Evolutionary conservation across 2,113 vertebrate species (phyloP).

Genomic region (Passer montanus): DNA sequence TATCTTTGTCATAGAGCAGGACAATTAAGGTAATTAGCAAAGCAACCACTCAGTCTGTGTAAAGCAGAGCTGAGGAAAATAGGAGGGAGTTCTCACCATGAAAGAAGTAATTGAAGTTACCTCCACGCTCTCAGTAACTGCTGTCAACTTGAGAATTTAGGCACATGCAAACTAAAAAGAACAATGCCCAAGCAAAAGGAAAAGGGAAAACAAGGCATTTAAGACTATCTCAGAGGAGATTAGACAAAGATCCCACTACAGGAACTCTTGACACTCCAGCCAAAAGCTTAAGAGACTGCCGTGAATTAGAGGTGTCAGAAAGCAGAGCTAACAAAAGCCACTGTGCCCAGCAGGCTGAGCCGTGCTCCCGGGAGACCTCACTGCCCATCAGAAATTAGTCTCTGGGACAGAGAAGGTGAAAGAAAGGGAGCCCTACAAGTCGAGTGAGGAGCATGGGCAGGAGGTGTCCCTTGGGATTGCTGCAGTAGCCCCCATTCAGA

Average conservation of each 20-base stretch:
- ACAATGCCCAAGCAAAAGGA: neutral
- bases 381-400: neutral
- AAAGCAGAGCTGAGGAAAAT: neutral
- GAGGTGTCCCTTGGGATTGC: neutral
- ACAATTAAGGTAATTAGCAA: neutral
- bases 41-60: neutral
- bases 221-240: slow-evolving; percentile 16
- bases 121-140: neutral
- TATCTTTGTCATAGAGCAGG: neutral
- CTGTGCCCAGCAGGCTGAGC: neutral
- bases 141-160: neutral
- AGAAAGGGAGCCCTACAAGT: neutral
- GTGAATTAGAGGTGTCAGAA: neutral
- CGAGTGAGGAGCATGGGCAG: fast-evolving
- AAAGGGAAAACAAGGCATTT: slow-evolving; percentile 36
- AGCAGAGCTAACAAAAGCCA: neutral
- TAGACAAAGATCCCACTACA: slow-evolving; percentile 8
- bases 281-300: neutral
- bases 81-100: neutral
- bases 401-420: neutral
- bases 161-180: neutral
- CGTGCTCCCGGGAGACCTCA: neutral
- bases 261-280: slow-evolving; percentile 9
- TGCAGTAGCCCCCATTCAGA: neutral
- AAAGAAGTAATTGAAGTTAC: slow-evolving; percentile 12